Evolutionary conservation across 2,888 invertebrate genomes (phyloP).

Genomic region (Acanthosepion lycidas): DNA sequence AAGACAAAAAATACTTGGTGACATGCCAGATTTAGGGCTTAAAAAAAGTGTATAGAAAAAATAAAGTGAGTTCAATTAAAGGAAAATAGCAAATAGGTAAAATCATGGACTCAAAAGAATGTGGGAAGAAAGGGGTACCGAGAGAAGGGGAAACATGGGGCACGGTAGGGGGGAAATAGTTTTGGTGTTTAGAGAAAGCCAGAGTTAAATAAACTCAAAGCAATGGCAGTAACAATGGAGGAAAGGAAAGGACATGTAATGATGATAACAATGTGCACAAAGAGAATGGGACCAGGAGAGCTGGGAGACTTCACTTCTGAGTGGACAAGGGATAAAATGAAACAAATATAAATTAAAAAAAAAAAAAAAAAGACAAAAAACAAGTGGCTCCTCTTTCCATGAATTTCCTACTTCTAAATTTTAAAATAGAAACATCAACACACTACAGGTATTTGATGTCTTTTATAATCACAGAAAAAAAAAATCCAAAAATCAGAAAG

Average conservation of each 20-base stretch:
- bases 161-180: not conserved
- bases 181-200: not conserved
- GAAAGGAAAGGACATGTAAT: not conserved
- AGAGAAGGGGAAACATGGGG: not conserved
- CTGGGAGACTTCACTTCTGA: not conserved
- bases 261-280: conserved; percentile 1
- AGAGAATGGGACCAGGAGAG: not conserved
- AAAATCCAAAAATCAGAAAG: too few relatives aligned
- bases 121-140: not conserved
- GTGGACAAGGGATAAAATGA: not conserved
- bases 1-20: not conserved
- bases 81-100: not conserved
- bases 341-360: too few relatives aligned
- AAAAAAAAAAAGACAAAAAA: not conserved
- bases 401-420: too few relatives aligned
- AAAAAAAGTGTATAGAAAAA: not conserved
- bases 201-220: not conserved
- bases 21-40: not conserved
- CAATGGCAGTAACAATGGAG: conserved; percentile 5
- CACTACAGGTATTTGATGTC: too few relatives aligned
- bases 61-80: not conserved
- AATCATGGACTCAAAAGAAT: not conserved
- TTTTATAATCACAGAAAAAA: too few relatives aligned
- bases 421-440: too few relatives aligned
- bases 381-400: not conserved